These are phyloP conservation scores for Nilaparvata lugens DNA, from an alignment of 1,140 invertebrate species.

Conservation along the genomic window DNA sequence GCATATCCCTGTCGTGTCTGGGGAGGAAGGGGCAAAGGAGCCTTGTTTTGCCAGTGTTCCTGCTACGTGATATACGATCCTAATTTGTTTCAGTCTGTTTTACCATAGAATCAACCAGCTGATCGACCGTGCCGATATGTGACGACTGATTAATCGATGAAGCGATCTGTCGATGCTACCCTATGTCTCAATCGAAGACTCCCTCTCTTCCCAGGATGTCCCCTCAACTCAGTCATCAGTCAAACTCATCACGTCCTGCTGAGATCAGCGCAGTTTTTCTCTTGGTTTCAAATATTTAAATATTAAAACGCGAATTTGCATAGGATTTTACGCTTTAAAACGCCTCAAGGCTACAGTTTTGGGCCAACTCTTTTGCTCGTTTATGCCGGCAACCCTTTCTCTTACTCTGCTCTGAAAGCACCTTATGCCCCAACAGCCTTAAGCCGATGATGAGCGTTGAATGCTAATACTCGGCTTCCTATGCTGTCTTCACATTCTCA, in stretches of 20 bases:
- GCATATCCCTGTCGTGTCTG: too few species aligned
- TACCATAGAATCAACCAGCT: neutral
- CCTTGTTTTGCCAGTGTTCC: too few species aligned
- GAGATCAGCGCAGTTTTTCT: neutral
- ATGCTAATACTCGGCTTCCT: neutral
- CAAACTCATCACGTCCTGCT: neutral
- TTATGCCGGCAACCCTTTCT: too few species aligned
- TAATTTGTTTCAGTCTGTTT: neutral
- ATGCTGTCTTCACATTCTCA: neutral
- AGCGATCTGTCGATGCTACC: neutral
- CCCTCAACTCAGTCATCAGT: neutral
- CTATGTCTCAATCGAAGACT: neutral
- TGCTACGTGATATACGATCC: neutral
- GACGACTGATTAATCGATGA: neutral
- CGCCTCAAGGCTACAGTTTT: neutral
- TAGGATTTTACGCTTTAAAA: neutral
- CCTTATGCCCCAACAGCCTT: neutral
- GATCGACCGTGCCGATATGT: neutral
- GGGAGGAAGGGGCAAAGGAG: too few species aligned
- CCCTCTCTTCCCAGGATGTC: neutral
- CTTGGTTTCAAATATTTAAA: conserved; percentile 1
- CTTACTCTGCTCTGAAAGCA: too few species aligned
- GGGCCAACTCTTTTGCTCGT: neutral
- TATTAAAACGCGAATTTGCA: neutral
- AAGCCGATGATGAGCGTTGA: conserved; percentile 1